phyloP scores from a whole-genome alignment of 2,797 vertebrate species.

The Garrulus glandarius region DNA sequence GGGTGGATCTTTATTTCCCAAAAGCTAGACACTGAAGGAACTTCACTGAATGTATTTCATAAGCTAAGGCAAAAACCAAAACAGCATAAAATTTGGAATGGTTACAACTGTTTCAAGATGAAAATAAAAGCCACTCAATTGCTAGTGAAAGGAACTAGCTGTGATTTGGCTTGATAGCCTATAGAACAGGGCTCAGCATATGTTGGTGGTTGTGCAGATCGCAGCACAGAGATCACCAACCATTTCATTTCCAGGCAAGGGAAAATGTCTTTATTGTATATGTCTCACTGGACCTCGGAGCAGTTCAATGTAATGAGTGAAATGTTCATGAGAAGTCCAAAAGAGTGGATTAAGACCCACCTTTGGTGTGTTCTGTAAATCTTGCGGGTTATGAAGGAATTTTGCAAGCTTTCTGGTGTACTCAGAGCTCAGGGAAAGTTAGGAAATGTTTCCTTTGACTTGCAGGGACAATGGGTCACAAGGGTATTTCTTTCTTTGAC shows the following conservation, averaged over 20 bases:
- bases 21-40: conserved; percentile 7
- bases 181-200: conserved; percentile 12
- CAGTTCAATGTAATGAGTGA: neutral
- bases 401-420: neutral
- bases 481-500: neutral
- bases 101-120: conserved; percentile 30
- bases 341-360: neutral
- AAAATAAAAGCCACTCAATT: conserved; percentile 57
- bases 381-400: neutral
- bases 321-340: neutral
- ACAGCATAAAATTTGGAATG: conserved; percentile 35
- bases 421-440: neutral
- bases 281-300: neutral
- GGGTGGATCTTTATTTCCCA: neutral
- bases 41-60: conserved; percentile 20
- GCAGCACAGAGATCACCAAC: neutral
- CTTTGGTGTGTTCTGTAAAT: neutral
- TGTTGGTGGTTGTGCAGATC: conserved; percentile 29
- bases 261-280: neutral
- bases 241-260: neutral
- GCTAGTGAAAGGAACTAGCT: conserved; percentile 41
- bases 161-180: conserved; percentile 57
- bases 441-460: neutral
- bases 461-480: neutral
- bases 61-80: conserved; percentile 51